Evolutionary conservation across 1,140 invertebrate genomes (phyloP).

Genomic region (Brachionus paranguensis): DNA sequence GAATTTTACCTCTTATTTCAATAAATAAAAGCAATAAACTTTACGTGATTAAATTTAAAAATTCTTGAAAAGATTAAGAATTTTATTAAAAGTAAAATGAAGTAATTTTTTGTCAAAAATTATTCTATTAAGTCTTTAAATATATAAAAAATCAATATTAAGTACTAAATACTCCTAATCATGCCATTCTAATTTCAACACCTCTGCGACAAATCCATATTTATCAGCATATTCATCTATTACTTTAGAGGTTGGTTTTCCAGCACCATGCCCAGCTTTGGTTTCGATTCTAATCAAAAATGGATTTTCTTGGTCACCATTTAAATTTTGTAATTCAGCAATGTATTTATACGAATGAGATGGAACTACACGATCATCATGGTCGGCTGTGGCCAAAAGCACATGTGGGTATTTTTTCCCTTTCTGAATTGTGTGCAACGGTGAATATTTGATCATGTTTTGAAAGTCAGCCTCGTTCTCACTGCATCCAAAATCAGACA

Average conservation of each 20-base stretch:
- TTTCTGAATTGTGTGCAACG: conserved; percentile 78
- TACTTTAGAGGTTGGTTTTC: conserved; percentile 71
- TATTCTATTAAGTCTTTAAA: neutral
- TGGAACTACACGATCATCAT: conserved; percentile 93
- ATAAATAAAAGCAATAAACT: no score
- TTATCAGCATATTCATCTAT: conserved; percentile 22
- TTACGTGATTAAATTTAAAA: no score
- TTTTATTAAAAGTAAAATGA: neutral
- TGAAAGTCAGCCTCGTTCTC: conserved; percentile 81
- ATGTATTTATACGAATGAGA: conserved; percentile 91
- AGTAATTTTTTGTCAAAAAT: neutral
- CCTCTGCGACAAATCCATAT: neutral
- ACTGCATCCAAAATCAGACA: conserved; percentile 86
- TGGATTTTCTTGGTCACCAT: conserved; percentile 69
- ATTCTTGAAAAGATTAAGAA: no score
- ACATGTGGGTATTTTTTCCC: conserved; percentile 74
- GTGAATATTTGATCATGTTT: conserved; percentile 80
- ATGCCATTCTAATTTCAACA: conserved; percentile 11
- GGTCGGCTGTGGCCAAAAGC: conserved; percentile 85
- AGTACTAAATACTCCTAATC: neutral
- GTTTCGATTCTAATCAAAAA: conserved; percentile 81
- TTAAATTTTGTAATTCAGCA: conserved; percentile 75
- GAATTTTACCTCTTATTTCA: no score
- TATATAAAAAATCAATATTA: neutral
- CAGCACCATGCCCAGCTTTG: conserved; percentile 88